Evolutionary conservation across 2,797 vertebrate genomes (phyloP).

Genomic region (Sebastes iracundus): DNA sequence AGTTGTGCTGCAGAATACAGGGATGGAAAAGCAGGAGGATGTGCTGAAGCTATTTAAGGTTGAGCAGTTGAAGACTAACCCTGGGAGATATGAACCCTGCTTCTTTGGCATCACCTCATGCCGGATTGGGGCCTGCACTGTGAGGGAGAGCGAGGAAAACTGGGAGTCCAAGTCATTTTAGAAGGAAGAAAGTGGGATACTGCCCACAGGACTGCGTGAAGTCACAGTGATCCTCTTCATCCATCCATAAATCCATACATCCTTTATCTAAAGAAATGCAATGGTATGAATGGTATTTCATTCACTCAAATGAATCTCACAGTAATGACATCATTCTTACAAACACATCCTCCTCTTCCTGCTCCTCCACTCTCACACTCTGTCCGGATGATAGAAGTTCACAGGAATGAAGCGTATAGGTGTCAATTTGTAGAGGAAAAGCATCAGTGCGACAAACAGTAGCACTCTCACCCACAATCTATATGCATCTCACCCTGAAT

Average conservation of each 20-base stretch:
- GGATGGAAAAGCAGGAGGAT: conserved; percentile 12
- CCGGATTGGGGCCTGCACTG: conserved; percentile 29
- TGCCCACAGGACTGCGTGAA: neutral
- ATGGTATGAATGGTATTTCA: neutral
- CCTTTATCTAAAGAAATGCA: neutral
- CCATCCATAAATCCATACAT: neutral
- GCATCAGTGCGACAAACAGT: neutral
- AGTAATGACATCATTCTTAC: conserved; percentile 50
- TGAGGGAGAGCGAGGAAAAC: conserved; percentile 8
- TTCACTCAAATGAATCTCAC: neutral
- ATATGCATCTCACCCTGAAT: conserved; percentile 30
- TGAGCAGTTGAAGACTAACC: conserved; percentile 36
- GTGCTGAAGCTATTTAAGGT: conserved; percentile 55
- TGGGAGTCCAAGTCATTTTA: conserved; percentile 28
- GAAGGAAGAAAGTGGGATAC: neutral
- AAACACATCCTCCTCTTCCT: conserved; percentile 8
- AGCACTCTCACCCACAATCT: conserved; percentile 46
- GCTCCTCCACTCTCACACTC: conserved; percentile 9
- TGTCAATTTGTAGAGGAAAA: conserved; percentile 37
- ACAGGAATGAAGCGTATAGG: conserved; percentile 60
- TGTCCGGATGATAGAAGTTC: conserved; percentile 38
- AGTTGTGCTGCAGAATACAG: conserved; percentile 51
- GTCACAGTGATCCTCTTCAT: neutral
- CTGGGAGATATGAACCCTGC: conserved; percentile 53
- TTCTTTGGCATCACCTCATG: conserved; percentile 50